A percentile compares a stretch with the other conserved stretches of the same genome.
phyloP scores from a whole-genome alignment of 1,140 invertebrate species.

The Meteorus sp. region DNA sequence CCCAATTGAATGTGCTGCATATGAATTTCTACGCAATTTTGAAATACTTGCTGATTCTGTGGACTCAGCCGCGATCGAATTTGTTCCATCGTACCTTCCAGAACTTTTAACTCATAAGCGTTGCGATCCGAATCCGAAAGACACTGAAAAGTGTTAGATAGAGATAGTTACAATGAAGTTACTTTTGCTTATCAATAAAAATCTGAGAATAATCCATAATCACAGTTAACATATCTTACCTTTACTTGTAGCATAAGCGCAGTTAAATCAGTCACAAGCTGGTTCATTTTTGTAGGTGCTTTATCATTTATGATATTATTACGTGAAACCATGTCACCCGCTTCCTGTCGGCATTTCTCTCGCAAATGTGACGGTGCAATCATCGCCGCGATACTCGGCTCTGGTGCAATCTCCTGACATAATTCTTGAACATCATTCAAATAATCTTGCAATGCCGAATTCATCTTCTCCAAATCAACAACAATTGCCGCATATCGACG shows the following conservation, averaged over 20 bases:
- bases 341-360: slow-evolving; percentile 85
- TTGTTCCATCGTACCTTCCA: slow-evolving; percentile 89
- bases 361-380: slow-evolving; percentile 83
- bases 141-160: slow-evolving; percentile 70
- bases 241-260: slow-evolving; percentile 92
- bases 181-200: background rate
- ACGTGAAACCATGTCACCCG: slow-evolving; percentile 76
- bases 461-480: slow-evolving; percentile 89
- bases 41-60: slow-evolving; percentile 81
- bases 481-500: slow-evolving; percentile 86
- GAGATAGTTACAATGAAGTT: no score
- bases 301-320: slow-evolving; percentile 68
- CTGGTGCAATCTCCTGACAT: slow-evolving; percentile 85
- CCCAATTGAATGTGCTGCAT: slow-evolving; percentile 90
- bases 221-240: slow-evolving; percentile 51
- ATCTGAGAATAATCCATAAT: background rate
- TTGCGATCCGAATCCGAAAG: slow-evolving; percentile 88
- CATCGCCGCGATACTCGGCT: slow-evolving; percentile 84
- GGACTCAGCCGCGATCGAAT: slow-evolving; percentile 80
- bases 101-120: slow-evolving; percentile 88
- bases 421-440: slow-evolving; percentile 82
- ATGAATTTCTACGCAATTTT: slow-evolving; percentile 88
- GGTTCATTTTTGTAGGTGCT: slow-evolving; percentile 67
- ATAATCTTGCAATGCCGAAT: slow-evolving; percentile 83
- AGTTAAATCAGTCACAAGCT: slow-evolving; percentile 84